Percentiles rank a stretch among this genome's conserved stretches.
phyloP scores from a whole-genome alignment of 2,888 invertebrate species.

The Hesperia comma region DNA sequence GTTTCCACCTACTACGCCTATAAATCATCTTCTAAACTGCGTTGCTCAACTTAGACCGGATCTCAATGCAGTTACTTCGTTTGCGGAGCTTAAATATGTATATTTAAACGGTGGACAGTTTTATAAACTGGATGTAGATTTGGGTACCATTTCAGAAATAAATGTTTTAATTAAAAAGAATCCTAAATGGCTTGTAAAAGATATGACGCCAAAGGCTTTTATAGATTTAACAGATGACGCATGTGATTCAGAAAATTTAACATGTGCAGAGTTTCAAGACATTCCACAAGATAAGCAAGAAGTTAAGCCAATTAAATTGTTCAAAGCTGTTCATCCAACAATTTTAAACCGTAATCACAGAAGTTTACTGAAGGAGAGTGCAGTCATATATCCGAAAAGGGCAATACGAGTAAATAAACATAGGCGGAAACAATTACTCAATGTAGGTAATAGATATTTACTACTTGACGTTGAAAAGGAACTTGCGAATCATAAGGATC shows the following conservation, averaged over 20 bases:
- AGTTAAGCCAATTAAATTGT: constrained; percentile 53
- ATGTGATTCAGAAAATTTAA: neutral
- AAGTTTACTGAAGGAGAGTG: constrained; percentile 29
- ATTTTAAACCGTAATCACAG: constrained; percentile 36
- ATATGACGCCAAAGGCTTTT: constrained; percentile 41
- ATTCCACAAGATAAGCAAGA: neutral
- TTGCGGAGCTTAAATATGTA: constrained; percentile 64
- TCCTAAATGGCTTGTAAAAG: neutral
- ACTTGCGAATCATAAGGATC: neutral
- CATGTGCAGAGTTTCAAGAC: constrained; percentile 18
- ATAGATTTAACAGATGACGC: constrained; percentile 69
- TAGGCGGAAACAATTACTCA: neutral
- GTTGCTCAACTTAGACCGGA: constrained; percentile 36
- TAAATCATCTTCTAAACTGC: constrained; percentile 23
- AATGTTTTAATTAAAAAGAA: constrained; percentile 65
- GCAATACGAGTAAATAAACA: neutral
- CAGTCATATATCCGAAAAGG: neutral
- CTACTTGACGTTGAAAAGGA: constrained; percentile 2
- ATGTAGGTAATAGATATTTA: constrained; percentile 1
- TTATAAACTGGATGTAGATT: constrained; percentile 65
- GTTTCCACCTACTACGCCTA: constrained; percentile 13
- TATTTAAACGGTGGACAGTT: constrained; percentile 59
- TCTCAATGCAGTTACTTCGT: constrained; percentile 55
- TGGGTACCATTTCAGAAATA: constrained; percentile 59
- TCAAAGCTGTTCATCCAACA: constrained; percentile 46